phyloP scores from a whole-genome alignment of 2,797 vertebrate species.

The Ceyx erithaca region DNA sequence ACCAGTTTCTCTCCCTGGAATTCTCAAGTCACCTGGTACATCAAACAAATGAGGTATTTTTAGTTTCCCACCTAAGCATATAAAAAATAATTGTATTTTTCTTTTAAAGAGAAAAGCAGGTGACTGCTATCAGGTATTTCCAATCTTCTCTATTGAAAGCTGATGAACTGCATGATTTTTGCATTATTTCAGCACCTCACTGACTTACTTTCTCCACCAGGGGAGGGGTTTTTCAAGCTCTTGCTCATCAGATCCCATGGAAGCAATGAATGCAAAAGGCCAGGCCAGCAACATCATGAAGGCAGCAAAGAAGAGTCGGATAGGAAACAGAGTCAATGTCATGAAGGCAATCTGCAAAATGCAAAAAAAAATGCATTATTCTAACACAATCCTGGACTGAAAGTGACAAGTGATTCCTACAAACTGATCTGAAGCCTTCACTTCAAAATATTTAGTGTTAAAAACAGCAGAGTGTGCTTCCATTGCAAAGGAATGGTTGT shows the following conservation, averaged over 20 bases:
- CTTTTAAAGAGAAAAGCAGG: background rate
- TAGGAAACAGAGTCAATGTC: constrained; percentile 95
- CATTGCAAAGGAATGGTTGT: background rate
- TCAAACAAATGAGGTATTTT: background rate
- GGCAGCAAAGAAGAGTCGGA: constrained; percentile 92
- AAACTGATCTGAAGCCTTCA: background rate
- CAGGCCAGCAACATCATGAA: constrained; percentile 98
- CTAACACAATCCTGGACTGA: background rate
- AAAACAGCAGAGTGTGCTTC: background rate
- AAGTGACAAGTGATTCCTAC: background rate
- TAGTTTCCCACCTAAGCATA: background rate
- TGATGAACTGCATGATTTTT: background rate
- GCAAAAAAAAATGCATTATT: background rate
- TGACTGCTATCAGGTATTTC: background rate
- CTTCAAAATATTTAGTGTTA: background rate
- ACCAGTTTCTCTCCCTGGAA: background rate
- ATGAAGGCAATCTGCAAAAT: constrained; percentile 90
- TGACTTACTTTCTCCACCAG: constrained; percentile 93
- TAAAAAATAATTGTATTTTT: background rate
- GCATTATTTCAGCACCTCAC: background rate
- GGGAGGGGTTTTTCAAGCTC: constrained; percentile 86
- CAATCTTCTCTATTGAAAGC: background rate
- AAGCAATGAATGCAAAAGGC: constrained; percentile 93
- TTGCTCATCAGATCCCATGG: constrained; percentile 86
- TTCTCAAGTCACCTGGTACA: background rate